A percentile compares a stretch with the other conserved stretches of the same genome.
Conservation (phyloP, 2,113 vertebrate species). For the Hymenochirus boettgeri region DNA sequence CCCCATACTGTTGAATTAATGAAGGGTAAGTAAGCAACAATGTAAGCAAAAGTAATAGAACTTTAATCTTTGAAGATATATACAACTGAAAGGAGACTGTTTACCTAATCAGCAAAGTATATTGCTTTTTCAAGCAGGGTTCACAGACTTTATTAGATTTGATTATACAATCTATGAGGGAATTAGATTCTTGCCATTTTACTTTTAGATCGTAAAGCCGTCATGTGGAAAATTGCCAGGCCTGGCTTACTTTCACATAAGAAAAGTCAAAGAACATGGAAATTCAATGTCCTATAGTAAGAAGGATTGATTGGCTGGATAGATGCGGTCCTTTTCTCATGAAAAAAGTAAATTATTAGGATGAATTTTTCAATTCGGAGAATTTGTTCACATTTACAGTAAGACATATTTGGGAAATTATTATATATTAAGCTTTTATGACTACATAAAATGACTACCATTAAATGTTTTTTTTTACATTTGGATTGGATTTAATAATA, state of each 20-base stretch:
- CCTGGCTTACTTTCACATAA: not conserved
- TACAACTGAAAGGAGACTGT: not conserved
- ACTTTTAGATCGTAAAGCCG: not conserved
- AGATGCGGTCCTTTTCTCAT: not conserved
- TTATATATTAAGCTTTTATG: no score
- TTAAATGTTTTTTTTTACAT: no score
- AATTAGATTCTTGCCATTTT: constrained; percentile 1
- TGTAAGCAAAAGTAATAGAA: not conserved
- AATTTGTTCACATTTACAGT: no score
- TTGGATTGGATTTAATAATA: no score
- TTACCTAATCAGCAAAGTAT: not conserved
- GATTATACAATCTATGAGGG: not conserved
- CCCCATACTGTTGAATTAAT: not conserved
- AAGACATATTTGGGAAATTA: no score
- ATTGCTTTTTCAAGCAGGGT: not conserved
- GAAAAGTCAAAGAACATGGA: not conserved
- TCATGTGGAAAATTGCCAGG: not conserved
- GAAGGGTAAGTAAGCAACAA: not conserved
- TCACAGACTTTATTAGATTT: constrained; percentile 5
- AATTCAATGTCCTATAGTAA: not conserved
- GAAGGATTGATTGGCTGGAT: not conserved
- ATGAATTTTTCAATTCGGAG: no score
- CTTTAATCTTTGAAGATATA: not conserved
- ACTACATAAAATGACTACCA: no score
- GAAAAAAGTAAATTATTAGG: not conserved